Conservation (phyloP, 2,888 invertebrate species). For the Fragum sueziense region DNA sequence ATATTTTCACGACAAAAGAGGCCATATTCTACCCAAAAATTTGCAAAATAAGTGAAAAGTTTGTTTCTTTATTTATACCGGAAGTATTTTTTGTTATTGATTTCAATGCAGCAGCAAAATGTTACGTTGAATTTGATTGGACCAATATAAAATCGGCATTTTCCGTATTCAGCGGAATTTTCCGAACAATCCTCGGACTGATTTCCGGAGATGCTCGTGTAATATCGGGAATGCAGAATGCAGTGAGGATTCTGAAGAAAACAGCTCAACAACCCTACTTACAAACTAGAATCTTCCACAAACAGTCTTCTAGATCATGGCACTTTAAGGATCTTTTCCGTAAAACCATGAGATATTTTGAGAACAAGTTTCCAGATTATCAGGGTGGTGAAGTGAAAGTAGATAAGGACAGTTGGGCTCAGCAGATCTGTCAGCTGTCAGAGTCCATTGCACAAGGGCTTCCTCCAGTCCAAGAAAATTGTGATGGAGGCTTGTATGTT, state of each 20-base stretch:
- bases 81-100: background rate
- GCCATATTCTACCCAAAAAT: constrained; percentile 58
- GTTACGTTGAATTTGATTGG: background rate
- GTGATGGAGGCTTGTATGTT: constrained; percentile 87
- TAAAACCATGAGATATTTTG: constrained; percentile 70
- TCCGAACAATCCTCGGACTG: background rate
- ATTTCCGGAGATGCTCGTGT: background rate
- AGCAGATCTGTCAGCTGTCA: constrained; percentile 60
- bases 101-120: background rate
- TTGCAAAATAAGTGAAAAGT: background rate
- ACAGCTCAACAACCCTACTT: background rate
- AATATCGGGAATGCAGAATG: background rate
- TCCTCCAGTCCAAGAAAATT: constrained; percentile 68
- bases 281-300: background rate
- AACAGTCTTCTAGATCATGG: background rate
- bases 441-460: constrained; percentile 67
- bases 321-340: background rate
- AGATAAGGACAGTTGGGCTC: constrained; percentile 67
- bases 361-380: constrained; percentile 72
- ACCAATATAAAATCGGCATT: background rate
- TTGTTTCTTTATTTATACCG: background rate
- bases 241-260: background rate
- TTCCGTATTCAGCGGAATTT: background rate
- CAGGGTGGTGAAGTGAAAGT: constrained; percentile 64
- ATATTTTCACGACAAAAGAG: constrained; percentile 91